phyloP scores from a whole-genome alignment of 2,888 invertebrate genomes.

The Hydrotaea diabolus region DNA sequence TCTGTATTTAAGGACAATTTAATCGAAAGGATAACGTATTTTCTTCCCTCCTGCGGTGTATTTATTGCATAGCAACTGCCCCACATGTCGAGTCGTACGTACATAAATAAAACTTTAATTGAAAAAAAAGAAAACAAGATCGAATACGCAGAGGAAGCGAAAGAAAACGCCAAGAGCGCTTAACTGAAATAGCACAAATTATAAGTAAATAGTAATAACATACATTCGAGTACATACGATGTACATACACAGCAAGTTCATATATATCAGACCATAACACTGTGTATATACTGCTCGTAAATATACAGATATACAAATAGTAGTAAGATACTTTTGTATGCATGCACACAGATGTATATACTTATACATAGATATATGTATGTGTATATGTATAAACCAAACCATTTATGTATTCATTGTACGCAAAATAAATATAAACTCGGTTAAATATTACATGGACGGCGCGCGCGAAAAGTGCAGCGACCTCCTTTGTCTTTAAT shows the following conservation, averaged over 20 bases:
- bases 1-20: neutral
- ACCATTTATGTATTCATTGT: constrained; percentile 23
- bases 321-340: neutral
- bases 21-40: neutral
- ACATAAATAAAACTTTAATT: neutral
- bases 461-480: constrained; percentile 58
- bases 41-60: neutral
- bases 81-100: neutral
- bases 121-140: neutral
- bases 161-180: neutral
- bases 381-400: constrained; percentile 6
- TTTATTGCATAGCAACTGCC: neutral
- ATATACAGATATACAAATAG: neutral
- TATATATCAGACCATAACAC: neutral
- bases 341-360: constrained; percentile 1
- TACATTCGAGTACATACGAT: neutral
- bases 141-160: neutral
- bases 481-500: constrained; percentile 41
- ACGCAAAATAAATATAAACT: constrained; percentile 27
- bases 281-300: neutral
- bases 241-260: neutral
- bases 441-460: constrained; percentile 49
- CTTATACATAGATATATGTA: constrained; percentile 36
- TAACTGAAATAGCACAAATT: constrained; percentile 46
- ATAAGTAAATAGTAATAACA: constrained; percentile 48